Conservation (phyloP, 2,113 vertebrate species). For the Sebastes schlegelii region DNA sequence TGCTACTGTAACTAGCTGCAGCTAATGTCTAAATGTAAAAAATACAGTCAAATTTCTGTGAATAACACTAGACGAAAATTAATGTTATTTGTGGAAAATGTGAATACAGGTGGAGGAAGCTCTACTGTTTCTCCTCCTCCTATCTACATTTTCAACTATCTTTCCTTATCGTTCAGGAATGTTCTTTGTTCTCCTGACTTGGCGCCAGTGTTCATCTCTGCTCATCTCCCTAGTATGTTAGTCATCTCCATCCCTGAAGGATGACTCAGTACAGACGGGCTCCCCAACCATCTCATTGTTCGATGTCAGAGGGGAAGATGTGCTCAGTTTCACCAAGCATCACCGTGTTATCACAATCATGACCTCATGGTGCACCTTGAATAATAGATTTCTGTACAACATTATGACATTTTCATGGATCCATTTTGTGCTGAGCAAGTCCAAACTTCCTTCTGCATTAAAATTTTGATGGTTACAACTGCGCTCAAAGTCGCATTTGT, state of each 20-base stretch:
- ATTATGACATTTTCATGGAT: not conserved
- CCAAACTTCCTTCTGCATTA: constrained; percentile 7
- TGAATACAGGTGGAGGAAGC: no score
- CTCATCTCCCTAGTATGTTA: not conserved
- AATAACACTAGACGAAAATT: no score
- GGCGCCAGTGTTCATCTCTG: not conserved
- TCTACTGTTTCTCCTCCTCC: not conserved
- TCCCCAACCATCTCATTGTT: not conserved
- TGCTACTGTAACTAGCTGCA: not conserved
- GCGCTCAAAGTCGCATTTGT: not conserved
- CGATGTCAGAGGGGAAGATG: not conserved
- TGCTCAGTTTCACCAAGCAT: no score
- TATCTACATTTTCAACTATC: not conserved
- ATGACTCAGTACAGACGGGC: not conserved
- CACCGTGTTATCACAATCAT: no score
- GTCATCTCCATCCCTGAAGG: not conserved
- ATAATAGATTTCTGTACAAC: not conserved
- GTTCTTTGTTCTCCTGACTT: not conserved
- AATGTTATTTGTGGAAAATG: no score
- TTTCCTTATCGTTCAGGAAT: not conserved
- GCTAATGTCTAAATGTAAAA: not conserved
- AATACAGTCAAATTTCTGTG: no score
- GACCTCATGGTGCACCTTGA: not conserved
- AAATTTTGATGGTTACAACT: not conserved
- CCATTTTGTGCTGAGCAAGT: constrained; percentile 8